Conservation (phyloP, 2,888 invertebrate species). For the Sympetrum striolatum region DNA sequence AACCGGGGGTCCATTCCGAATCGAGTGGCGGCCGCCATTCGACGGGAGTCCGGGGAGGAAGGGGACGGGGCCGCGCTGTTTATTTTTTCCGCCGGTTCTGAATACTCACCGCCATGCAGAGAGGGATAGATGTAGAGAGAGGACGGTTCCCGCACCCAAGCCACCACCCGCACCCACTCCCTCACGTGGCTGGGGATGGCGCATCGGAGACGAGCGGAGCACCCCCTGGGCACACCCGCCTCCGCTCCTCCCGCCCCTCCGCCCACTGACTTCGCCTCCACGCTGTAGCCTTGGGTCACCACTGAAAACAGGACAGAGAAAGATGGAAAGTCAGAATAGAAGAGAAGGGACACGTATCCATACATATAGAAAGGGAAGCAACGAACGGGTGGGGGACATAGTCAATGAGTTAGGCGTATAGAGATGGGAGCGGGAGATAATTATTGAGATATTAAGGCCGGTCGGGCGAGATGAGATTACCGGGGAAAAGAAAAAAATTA, state of each 20-base stretch:
- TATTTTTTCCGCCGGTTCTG: not conserved
- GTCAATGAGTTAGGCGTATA: not conserved
- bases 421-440: not conserved
- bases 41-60: not conserved
- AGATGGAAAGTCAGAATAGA: not conserved
- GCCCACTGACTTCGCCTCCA: constrained; percentile 74
- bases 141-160: constrained; percentile 77
- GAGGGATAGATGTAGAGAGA: constrained; percentile 77
- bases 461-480: not conserved
- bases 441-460: not conserved
- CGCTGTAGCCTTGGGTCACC: constrained; percentile 76
- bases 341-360: not conserved
- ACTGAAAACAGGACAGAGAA: constrained; percentile 62
- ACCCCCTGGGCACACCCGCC: constrained; percentile 72
- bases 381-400: not conserved
- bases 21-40: not conserved
- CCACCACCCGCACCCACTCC: constrained; percentile 75
- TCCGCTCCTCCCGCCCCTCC: constrained; percentile 77
- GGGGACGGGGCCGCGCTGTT: not conserved
- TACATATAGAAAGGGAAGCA: not conserved
- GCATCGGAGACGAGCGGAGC: constrained; percentile 75
- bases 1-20: not conserved
- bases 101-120: constrained; percentile 72
- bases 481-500: not conserved
- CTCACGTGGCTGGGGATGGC: constrained; percentile 76